Base-by-base conservation (phyloP, 2,888 invertebrate genomes). In the Rapana venosa region DNA sequence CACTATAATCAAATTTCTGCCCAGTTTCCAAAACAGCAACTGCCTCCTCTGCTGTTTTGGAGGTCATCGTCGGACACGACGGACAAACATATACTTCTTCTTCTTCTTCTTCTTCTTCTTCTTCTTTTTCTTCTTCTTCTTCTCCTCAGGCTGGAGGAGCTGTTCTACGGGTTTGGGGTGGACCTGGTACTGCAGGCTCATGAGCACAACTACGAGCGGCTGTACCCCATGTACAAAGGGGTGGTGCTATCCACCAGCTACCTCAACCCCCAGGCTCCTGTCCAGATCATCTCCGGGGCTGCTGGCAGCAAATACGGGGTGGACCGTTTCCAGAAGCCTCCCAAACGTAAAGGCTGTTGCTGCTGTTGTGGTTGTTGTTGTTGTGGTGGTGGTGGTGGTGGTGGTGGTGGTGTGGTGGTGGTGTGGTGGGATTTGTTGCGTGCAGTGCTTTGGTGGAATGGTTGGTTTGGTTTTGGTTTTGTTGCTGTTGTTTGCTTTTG, bases 91-190 rank as follows among this genome's bases (percentile, higher is more conserved):
- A n/a, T n/a, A n/a, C n/a, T 70, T 70, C 26, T 87, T 58, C 32
- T 58, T 87, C 66, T 66, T 58, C 66, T n/a, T n/a, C n/a, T n/a
- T n/a, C n/a, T n/a, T n/a, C n/a, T n/a, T n/a, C n/a, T n/a, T n/a
- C n/a, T n/a, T n/a, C n/a, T n/a, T n/a, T n/a, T n/a, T n/a, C n/a
- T n/a, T n/a, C n/a, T n/a, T 61, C 66, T 30, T 30, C 58, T 88
- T 61, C 8, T 5, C 47, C 47, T 35, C 88, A 95, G 95, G 26
- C 90, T 95, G n/a, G 95, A 95, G 88, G 94, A 94, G 66, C 87
- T 95, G 56, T 95, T 95, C 89, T 93, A 94, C 90, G 91, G 92
- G 13, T 93, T 93, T 90, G 94, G 94, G 13, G 95, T 95, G 11
- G 95, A 95, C 90, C 88, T 95, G 0, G 92, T 95, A 0, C 89